Base-by-base conservation (phyloP, 2,797 vertebrate genomes). In the Cossypha dichroa region DNA sequence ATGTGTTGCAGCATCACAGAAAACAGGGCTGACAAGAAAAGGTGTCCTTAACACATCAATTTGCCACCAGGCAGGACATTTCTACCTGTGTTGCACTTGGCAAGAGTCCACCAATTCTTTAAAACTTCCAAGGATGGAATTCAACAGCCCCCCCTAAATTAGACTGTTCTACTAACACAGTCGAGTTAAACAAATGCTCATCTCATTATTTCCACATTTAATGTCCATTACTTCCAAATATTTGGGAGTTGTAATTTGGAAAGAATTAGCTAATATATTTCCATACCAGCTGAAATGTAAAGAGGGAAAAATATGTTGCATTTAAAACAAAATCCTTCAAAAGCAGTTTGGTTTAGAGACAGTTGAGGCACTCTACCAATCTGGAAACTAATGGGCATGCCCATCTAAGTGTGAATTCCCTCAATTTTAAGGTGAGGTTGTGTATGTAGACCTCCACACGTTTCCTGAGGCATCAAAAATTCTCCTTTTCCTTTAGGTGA, bases 281-380 rank as follows among this genome's bases (percentile, higher is more conserved):
- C 87, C 25, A 26, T 55, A 63, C 25, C 11, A 51, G 9, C 29
- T 85, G 12, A 70, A 51, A 52, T n/a, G 5, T 25, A 40, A 51
- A 41, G 10, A 1, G 9, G 6, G 4, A 1, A 2, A 18, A 60
- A 76, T 14, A 2, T 34, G 31, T 72, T 68, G 13, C 15, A 29
- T 82, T 93, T 82, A n/a, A 59, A 88, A 48, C 9, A 66, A 80
- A 74, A 77, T 63, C 5, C 5, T 78, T 81, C 64, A 36, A 67
- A 86, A 77, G 5, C 41, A 56, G 18, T 76, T 74, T 76, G 13
- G 5, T 66, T 74, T 85, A 69, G n/a, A 63, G 48, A 33, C 11
- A 31, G 34, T 12, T 62, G 13, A 43, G 31, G 36, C 13, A 25
- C 63, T 48, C 43, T 58, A 9, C 46, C 28, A 17, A 2, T 79